Evolutionary conservation across 1,140 invertebrate species (phyloP).

Genomic region (Tachypleus tridentatus): DNA sequence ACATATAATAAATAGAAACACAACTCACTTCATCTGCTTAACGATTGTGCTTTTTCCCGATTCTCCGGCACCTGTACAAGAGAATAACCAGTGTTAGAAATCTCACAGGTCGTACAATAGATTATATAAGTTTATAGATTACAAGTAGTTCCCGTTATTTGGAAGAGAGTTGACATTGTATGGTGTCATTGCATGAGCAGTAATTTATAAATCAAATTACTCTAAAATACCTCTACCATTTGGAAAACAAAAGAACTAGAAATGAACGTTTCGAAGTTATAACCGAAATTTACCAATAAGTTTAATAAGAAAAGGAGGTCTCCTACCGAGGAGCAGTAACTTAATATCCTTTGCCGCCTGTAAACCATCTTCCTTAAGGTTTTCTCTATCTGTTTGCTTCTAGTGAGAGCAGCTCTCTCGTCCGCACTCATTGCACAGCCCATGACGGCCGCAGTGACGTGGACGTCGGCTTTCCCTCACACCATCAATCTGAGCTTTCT

Average conservation of each 20-base stretch:
- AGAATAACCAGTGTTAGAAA: neutral
- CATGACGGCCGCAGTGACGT: slow-evolving; percentile 44
- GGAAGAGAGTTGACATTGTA: too few relatives aligned
- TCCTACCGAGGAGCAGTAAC: slow-evolving; percentile 87
- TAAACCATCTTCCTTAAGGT: slow-evolving; percentile 97
- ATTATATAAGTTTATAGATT: too few relatives aligned
- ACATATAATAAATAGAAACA: neutral
- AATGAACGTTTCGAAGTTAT: too few relatives aligned
- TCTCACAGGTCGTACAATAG: too few relatives aligned
- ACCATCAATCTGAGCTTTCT: too few relatives aligned
- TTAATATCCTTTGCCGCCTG: slow-evolving; percentile 99
- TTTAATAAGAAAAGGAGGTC: slow-evolving; percentile 26
- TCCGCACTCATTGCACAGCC: slow-evolving; percentile 98
- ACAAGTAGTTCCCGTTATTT: too few relatives aligned
- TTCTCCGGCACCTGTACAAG: slow-evolving; percentile 62
- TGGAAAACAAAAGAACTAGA: too few relatives aligned
- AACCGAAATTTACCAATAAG: neutral
- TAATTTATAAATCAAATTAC: too few relatives aligned
- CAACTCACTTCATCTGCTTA: slow-evolving; percentile 41
- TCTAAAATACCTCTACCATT: too few relatives aligned
- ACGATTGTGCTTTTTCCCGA: slow-evolving; percentile 92
- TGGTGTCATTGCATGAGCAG: too few relatives aligned
- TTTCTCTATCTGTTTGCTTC: slow-evolving; percentile 98
- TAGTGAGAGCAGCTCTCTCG: slow-evolving; percentile 88
- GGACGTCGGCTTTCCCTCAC: too few relatives aligned